phyloP scores from a whole-genome alignment of 2,888 invertebrate genomes.

The Mythimna ferrago region DNA sequence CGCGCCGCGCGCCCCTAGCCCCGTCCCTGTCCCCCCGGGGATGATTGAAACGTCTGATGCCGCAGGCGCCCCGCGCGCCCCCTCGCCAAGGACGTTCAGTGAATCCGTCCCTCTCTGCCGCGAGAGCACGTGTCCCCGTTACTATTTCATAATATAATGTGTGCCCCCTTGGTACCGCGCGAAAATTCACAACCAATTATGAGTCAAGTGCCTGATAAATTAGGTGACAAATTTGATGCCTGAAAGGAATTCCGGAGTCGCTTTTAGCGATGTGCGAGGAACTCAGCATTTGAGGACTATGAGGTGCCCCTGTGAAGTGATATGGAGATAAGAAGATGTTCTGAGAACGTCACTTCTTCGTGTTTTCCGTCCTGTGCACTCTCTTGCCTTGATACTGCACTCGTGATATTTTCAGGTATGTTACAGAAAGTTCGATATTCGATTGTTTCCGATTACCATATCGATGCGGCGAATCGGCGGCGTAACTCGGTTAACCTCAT shows the following conservation, averaged over 20 bases:
- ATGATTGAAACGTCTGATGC: conserved; percentile 91
- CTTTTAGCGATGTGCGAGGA: conserved; percentile 83
- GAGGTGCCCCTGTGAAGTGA: conserved; percentile 85
- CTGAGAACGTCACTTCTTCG: conserved; percentile 83
- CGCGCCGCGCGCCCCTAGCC: conserved; percentile 64
- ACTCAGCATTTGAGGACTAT: conserved; percentile 83
- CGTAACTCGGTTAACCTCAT: conserved; percentile 65
- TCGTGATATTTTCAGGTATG: conserved; percentile 83
- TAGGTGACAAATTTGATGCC: conserved; percentile 86
- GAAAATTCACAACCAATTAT: conserved; percentile 90
- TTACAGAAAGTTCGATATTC: conserved; percentile 42
- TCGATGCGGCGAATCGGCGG: conserved; percentile 53
- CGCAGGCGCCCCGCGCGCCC: conserved; percentile 90
- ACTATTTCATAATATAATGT: conserved; percentile 90
- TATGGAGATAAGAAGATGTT: conserved; percentile 87
- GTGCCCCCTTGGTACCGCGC: conserved; percentile 88
- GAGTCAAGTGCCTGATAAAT: conserved; percentile 89
- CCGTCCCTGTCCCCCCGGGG: conserved; percentile 85
- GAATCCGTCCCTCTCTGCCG: conserved; percentile 91
- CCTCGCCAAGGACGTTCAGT: conserved; percentile 90
- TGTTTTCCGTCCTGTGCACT: conserved; percentile 87
- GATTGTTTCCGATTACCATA: conserved; percentile 46
- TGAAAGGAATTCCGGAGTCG: conserved; percentile 85
- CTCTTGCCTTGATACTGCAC: conserved; percentile 81
- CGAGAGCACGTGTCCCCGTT: conserved; percentile 90